Base-by-base conservation (phyloP, 30 jellyfish, hydroid and myxozoan genomes). In the Nemopilema nomurai region DNA sequence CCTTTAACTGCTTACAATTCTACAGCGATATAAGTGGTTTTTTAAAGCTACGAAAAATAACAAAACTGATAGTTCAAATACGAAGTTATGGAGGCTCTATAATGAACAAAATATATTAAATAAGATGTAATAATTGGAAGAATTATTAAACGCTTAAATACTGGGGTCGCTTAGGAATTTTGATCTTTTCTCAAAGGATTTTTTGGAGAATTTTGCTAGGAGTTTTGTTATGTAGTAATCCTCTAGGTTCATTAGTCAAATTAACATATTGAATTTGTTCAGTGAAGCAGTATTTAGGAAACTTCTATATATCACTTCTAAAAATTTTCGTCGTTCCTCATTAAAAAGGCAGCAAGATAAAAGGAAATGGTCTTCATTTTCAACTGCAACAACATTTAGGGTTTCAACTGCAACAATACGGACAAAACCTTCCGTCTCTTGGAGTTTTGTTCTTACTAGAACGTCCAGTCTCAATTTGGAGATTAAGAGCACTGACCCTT, bases 351-450 rank as follows among this genome's bases (percentile, higher is more conserved):
- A 21, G 79, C 86, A 76, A 29, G 86, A 4, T 22, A 76, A 52
- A 50, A 51, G 33, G 28, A 49, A n/a, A 76, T 76, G 78, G 8
- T 32, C 30, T 76, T 76, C 86, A 76, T 76, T 49, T 49, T 76
- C 86, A 52, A 76, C 86, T 76, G 29, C 21, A 13, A 76, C 13
- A 76, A 76, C 28, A 77, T 64, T 52, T 49, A 25, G 1, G n/a
- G 87, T 8, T 25, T 77, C 53, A n/a, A n/a, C n/a, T n/a, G n/a
- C n/a, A n/a, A 31, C 87, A 77, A 25, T 77, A 77, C 20, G 50
- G 67, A 51, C 87, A 77, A 77, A 77, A 77, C 65, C 77, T 51
- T 77, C 53, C 80, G 63, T 77, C 87, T 77, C 87, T 77, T 53
- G 79, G 87, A 23, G 79, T 77, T 77, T 77, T 77, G 66, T 52